phyloP scores from a whole-genome alignment of 2,797 vertebrate genomes.

The Rousettus madagascariensis region DNA sequence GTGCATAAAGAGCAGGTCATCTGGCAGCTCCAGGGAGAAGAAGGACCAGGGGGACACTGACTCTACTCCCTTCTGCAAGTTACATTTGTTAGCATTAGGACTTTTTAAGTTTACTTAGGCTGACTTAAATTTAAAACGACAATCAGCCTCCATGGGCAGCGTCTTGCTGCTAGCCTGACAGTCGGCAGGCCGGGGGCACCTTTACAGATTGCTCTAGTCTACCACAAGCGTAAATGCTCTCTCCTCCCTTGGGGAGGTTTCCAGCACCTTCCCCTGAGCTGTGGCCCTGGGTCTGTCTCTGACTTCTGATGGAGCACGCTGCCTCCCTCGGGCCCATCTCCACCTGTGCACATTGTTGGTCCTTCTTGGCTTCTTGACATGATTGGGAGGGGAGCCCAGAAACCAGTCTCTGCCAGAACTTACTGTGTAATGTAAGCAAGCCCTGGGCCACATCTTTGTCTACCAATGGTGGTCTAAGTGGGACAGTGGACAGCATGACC shows the following conservation, averaged over 20 bases:
- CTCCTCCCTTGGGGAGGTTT: too few species aligned
- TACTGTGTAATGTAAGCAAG: background rate
- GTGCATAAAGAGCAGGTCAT: background rate
- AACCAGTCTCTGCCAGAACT: background rate
- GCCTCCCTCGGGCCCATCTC: background rate
- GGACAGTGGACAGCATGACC: background rate
- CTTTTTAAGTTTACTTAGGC: background rate
- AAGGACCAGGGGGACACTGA: background rate
- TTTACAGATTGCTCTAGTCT: background rate
- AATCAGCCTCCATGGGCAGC: background rate
- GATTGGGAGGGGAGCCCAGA: background rate
- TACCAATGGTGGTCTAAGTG: accelerated
- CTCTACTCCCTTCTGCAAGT: background rate
- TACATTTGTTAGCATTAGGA: background rate
- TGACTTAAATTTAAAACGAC: background rate
- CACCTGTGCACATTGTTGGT: accelerated
- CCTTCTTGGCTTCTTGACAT: background rate
- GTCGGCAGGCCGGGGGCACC: background rate
- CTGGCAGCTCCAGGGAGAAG: background rate
- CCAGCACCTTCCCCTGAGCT: background rate
- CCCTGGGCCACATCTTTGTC: background rate
- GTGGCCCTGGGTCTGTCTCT: background rate
- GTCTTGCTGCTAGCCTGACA: too few species aligned
- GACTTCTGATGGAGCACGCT: background rate
- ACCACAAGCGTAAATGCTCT: too few species aligned